A percentile compares a stretch with the other conserved stretches of the same genome.
phyloP scores from a whole-genome alignment of 2,113 vertebrate species.

The Donacobius atricapilla region DNA sequence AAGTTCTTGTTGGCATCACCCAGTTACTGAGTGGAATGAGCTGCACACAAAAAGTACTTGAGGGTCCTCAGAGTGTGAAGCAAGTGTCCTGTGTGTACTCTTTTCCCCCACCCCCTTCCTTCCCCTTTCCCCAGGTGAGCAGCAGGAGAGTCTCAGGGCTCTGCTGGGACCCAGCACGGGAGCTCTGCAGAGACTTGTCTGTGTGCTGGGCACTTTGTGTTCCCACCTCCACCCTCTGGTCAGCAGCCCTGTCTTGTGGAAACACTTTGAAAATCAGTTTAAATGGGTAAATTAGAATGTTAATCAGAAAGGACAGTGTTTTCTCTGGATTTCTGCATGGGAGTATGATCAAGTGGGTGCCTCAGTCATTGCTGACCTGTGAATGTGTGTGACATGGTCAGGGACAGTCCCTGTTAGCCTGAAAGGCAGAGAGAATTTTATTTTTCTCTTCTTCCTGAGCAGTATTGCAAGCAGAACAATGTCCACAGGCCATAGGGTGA shows the following conservation, averaged over 20 bases:
- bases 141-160: neutral
- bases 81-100: neutral
- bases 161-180: rapidly evolving
- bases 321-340: neutral
- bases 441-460: neutral
- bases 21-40: neutral
- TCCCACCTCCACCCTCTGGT: neutral
- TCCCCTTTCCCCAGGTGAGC: neutral
- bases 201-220: no score
- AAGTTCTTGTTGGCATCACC: neutral
- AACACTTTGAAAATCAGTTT: neutral
- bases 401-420: neutral
- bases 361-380: neutral
- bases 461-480: neutral
- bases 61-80: neutral
- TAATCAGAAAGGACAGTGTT: neutral
- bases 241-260: neutral
- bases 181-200: neutral
- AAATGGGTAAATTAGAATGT: neutral
- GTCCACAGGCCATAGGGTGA: neutral
- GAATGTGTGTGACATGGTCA: rapidly evolving
- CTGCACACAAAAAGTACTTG: neutral
- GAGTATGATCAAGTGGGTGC: neutral
- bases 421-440: neutral
- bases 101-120: neutral